Evolutionary conservation across 2,113 vertebrate genomes (phyloP), one percentile per base, ranked within the genome.

Genomic region (Grus americana): DNA sequence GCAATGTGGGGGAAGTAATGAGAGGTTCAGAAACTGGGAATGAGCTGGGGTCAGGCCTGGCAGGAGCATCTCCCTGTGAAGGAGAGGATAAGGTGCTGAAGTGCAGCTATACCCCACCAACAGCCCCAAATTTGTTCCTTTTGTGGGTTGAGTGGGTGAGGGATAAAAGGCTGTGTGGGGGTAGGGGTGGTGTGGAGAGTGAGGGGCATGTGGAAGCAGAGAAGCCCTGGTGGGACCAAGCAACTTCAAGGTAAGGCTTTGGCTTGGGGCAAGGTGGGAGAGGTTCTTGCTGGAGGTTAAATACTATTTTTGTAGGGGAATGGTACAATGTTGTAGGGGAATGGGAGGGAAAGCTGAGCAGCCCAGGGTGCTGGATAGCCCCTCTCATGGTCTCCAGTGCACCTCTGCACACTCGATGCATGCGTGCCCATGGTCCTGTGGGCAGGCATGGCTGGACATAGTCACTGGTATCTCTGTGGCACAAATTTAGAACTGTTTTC

Each of bases 171-270:
- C 29, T 36, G 10, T 11, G 16, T n/a, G 38, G 20, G 18, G 13
- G 0, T 9, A 0, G 6, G 2, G 42, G 1, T 14, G 18, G 2
- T 30, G 9, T 9, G 22, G 20, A 59, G 21, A 3, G 3, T 34
- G 46, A n/a, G 38, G 11, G 4, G 3, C 0, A 0, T 2, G 4
- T 38, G 13, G 61, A 24, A 50, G 8, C 5, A 20, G 26, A 11
- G 23, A 5, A 18, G 18, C 1, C 3, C 9, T 19, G 8, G 19
- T 22, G 50, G 30, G 16, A 6, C 30, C 11, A 6, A 27, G 16
- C 10, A 57, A 1, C 7, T 75, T 27, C n/a, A 23, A 20, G 40
- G 62, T 29, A 29, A 92, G 46, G 23, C 3, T 79, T 44, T 68
- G 40, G 9, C 7, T 38, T 78, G 58, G 15, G 27, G 30, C 0